Evolutionary conservation across 2,797 vertebrate genomes (phyloP), one percentile per base, ranked within the genome.

Genomic region (Gila robusta): DNA sequence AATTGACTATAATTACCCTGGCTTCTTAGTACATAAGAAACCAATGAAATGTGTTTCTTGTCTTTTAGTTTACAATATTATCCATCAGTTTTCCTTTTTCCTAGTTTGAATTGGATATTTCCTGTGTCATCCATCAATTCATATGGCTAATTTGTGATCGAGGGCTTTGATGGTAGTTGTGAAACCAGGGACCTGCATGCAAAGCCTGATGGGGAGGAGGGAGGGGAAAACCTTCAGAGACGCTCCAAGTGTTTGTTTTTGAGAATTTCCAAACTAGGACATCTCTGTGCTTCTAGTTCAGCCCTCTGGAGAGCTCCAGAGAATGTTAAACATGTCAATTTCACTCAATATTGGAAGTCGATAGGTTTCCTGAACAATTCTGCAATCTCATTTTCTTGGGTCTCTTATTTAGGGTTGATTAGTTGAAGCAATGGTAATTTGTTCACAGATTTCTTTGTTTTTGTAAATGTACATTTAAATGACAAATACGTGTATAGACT

Each of bases 201-300:
- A 54, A n/a, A 69, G 28, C 19, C 32, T 28, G 41, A 74, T 19
- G n/a, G 73, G n/a, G n/a, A 67, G 44, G 47, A 79, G 74, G 66
- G 74, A 41, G 83, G 76, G 47, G 83, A 47, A 54, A 56, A 70
- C 62, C 56, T 79, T 56, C 76, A 59, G 49, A 79, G 54, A 32
- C 16, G 66, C 67, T 79, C 66, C 76, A 85, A 79, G 52, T 85
- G 83, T 85, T 79, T 85, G 83, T 85, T 85, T 84, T 79, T 72
- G 83, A 79, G 83, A 85, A 79, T 49, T 78, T 84, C 83, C 73
- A 69, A 84, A 70, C 83, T 85, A 85, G 74, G 83, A 70, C 83
- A 85, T 79, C 74, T 56, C 73, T 52, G 71, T 62, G 82, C 82
- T 84, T 79, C 76, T 79, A 56, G 76, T 62, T 79, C 83, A 79